phyloP scores from a whole-genome alignment of 2,888 invertebrate species.

The Parapristionchus giblindavisi region DNA sequence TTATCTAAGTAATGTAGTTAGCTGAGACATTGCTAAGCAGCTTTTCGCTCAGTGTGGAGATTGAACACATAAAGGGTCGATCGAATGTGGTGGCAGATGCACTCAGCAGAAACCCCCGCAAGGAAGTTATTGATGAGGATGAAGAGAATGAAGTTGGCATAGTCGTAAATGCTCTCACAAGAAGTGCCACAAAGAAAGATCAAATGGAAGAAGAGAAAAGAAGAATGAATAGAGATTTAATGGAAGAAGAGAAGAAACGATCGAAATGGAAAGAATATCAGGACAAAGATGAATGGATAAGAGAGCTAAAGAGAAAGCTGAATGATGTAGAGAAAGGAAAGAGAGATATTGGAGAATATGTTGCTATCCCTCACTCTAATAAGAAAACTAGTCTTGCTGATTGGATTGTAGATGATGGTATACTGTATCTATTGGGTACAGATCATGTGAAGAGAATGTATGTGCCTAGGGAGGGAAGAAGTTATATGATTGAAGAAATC shows the following conservation, averaged over 20 bases:
- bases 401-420: neutral
- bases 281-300: neutral
- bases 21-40: no score
- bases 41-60: no score
- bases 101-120: neutral
- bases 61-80: conserved; percentile 9
- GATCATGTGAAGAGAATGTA: neutral
- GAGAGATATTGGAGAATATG: neutral
- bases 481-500: neutral
- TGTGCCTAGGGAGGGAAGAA: neutral
- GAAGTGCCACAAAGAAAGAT: neutral
- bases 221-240: neutral
- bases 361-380: neutral
- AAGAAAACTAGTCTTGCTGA: conserved; percentile 7
- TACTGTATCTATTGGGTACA: neutral
- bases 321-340: neutral
- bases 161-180: neutral
- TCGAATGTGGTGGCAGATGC: conserved; percentile 13
- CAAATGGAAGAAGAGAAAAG: neutral
- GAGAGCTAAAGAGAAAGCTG: neutral
- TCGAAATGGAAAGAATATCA: neutral
- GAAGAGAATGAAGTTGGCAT: neutral
- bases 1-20: no score
- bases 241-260: neutral
- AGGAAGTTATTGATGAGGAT: neutral